Evolutionary conservation across 2,888 invertebrate species (phyloP), one percentile per base, ranked within the genome.

Genomic region (Ctenicera cuprea): DNA sequence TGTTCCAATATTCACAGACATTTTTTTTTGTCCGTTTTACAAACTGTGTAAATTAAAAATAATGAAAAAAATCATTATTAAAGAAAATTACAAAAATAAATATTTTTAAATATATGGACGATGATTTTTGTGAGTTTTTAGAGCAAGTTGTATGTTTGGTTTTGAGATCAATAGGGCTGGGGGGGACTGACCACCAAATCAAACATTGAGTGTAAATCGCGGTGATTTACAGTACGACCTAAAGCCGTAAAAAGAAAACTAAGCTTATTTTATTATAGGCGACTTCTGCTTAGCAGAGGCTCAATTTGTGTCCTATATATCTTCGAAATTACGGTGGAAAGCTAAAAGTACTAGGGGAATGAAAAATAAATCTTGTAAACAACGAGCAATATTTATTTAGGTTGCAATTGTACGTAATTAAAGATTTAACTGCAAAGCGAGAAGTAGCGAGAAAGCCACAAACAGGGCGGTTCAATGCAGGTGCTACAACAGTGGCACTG

Each of bases 221-320:
- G 52, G 73, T 74, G 70, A 74, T 74, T 70, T 74, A 71, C 77
- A 74, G 76, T 76, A 74, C 75, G 73, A 76, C 76, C 78, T 76
- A 74, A 64, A 72, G 76, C 77, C 69, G 75, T 78, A 61, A 78
- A 79, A 79, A 75, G 78, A 78, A 77, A 76, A 78, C 78, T 80
- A 81, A 76, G 69, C 75, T 77, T 74, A 75, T 74, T 76, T 81
- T 81, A 81, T 79, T 81, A 78, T 76, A 75, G 75, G 76, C 74
- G 73, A 76, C 75, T 78, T 74, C 76, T 77, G 74, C 76, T 78
- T 66, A 71, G 74, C 41, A 63, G 71, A 71, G 75, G 77, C 65
- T 72, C 70, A 75, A 76, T 75, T 72, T 65, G 67, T 70, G 78
- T 75, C 75, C 66, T 76, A 79, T 78, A 78, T 79, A 79, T 79